Conservation (phyloP, 1,140 invertebrate species). For the Parapsyche elsis region DNA sequence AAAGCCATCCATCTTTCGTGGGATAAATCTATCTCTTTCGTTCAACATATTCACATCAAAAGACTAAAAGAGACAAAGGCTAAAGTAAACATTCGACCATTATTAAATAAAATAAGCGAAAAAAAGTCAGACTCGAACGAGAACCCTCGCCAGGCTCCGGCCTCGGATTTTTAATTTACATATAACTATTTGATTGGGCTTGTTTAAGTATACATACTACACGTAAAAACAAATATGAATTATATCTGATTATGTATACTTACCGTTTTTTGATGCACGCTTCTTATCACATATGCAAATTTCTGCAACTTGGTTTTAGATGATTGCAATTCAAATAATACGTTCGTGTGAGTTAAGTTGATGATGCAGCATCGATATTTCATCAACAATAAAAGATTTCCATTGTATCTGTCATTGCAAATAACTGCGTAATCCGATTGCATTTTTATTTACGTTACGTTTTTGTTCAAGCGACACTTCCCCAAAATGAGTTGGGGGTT, state of each 20-base stretch:
- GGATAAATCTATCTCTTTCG: constrained; percentile 6
- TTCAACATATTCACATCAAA: neutral
- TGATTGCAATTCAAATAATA: too few relatives aligned
- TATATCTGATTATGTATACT: too few relatives aligned
- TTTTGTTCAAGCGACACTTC: neutral
- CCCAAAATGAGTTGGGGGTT: neutral
- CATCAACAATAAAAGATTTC: too few relatives aligned
- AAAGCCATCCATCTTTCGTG: constrained; percentile 45
- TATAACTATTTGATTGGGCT: constrained; percentile 34
- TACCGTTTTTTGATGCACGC: too few relatives aligned
- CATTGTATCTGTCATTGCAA: too few relatives aligned
- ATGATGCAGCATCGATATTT: too few relatives aligned
- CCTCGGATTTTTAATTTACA: constrained; percentile 33
- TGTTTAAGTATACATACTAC: neutral
- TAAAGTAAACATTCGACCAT: constrained; percentile 53
- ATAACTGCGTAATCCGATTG: neutral
- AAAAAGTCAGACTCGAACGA: constrained; percentile 41
- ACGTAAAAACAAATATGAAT: too few relatives aligned
- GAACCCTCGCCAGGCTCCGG: neutral
- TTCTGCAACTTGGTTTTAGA: too few relatives aligned
- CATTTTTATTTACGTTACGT: neutral
- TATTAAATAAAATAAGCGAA: constrained; percentile 49
- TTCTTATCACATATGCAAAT: too few relatives aligned
- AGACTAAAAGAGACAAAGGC: constrained; percentile 36
- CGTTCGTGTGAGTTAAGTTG: too few relatives aligned